These are phyloP conservation scores for Syngnathus floridae DNA, from an alignment of 2,113 vertebrate species.

Conservation along the genomic window DNA sequence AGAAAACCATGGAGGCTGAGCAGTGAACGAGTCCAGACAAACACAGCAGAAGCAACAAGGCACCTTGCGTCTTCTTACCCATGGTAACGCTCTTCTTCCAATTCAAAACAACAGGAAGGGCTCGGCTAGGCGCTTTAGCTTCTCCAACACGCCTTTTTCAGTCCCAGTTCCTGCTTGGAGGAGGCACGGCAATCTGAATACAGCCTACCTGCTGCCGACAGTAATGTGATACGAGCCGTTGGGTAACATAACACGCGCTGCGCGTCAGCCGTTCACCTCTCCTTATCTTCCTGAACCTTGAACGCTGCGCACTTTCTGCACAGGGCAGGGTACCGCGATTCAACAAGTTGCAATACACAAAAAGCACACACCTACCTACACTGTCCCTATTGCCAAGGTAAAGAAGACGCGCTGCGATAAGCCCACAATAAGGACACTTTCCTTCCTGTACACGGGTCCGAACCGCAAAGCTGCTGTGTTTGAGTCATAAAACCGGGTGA, in stretches of 20 bases:
- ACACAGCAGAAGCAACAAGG: constrained; percentile 48
- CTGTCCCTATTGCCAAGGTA: constrained; percentile 27
- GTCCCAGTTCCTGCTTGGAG: constrained; percentile 41
- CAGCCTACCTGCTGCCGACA: constrained; percentile 42
- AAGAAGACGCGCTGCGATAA: constrained; percentile 27
- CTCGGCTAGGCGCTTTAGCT: constrained; percentile 16
- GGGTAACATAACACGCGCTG: constrained; percentile 63
- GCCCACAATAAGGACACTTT: constrained; percentile 26
- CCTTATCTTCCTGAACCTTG: constrained; percentile 76
- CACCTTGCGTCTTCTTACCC: constrained; percentile 40
- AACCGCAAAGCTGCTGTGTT: constrained; percentile 1
- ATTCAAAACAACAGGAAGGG: constrained; percentile 36
- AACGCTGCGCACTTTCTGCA: constrained; percentile 49
- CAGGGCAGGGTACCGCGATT: constrained; percentile 54
- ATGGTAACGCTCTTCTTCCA: constrained; percentile 40
- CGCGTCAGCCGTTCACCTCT: constrained; percentile 67
- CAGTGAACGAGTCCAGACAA: constrained; percentile 46
- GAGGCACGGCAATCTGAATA: constrained; percentile 21
- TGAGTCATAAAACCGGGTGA: constrained; percentile 19
- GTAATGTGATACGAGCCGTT: constrained; percentile 65
- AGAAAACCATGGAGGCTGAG: constrained; percentile 45
- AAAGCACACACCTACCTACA: constrained; percentile 12
- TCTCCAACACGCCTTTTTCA: constrained; percentile 31
- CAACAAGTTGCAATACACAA: constrained; percentile 52
- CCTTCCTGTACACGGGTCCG: constrained; percentile 18